Evolutionary conservation across 2,888 invertebrate genomes (phyloP), one percentile per base, ranked within the genome.

Genomic region (Agrochola lychnidis): DNA sequence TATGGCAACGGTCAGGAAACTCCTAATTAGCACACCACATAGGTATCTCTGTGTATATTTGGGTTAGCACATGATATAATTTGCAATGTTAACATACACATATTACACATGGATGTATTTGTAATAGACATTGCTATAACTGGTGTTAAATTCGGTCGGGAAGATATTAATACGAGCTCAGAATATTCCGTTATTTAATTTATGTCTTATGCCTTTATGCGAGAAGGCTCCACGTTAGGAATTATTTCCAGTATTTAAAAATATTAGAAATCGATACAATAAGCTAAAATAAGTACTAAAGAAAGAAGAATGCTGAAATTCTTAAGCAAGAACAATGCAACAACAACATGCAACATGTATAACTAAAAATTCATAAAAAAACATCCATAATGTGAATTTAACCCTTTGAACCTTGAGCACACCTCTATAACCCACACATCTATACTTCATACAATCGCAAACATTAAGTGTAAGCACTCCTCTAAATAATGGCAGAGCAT

Each of bases 401-500:
- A 56, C 57, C 57, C 59, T 51, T 63, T 40, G 19, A 51, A 59
- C 30, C 4, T 66, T 45, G 73, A 66, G 40, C 56, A 51, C 36
- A 77, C 62, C 69, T 78, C 57, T 62, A 36, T 14, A 57, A 57
- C 48, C 30, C 62, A 51, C 56, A 73, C 66, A 71, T 70, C 72
- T 70, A 72, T 73, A 73, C 48, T 56, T 40, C 45, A 72, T 72
- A 70, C 77, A 73, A 86, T 86, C 81, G 70, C 87, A 68, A 81
- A 81, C 84, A 78, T 84, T 81, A 83, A 86, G 78, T 82, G 87
- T 89, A 85, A 89, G 88, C 84, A 78, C 76, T 84, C 81, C 79
- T 83, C 84, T 90, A 87, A 90, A 89, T 90, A 90, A 90, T 89
- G 86, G 78, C 75, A 73, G 77, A 73, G 83, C 89, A 90, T 90